A percentile compares a stretch with the other conserved stretches of the same genome.
Evolutionary conservation across 1,140 invertebrate species (phyloP).

Genomic region (Diabrotica undecimpunctata): DNA sequence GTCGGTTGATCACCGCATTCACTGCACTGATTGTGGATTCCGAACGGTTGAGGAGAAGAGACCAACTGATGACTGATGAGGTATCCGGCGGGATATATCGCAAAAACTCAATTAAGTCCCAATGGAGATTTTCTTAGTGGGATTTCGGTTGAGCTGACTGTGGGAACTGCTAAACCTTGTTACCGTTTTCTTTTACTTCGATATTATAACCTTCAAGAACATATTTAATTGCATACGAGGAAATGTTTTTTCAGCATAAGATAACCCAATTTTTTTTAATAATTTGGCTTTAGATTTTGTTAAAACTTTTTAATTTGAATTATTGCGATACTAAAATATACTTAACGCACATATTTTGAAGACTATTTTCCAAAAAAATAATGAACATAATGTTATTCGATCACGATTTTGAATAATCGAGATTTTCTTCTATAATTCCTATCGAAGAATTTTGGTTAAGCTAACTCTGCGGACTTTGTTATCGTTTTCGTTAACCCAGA

Average conservation of each 20-base stretch:
- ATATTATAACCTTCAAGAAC: not conserved
- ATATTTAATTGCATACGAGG: not conserved
- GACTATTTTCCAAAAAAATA: too few relatives aligned
- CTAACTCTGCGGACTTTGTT: too few relatives aligned
- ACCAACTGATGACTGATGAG: conserved; percentile 28
- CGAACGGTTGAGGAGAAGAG: conserved; percentile 21
- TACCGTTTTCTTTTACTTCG: not conserved
- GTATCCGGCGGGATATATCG: conserved; percentile 23
- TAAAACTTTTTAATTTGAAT: not conserved
- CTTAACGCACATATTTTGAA: too few relatives aligned
- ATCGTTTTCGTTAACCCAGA: too few relatives aligned
- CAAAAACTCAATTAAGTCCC: conserved; percentile 31
- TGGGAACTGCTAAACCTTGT: not conserved
- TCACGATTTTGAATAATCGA: too few relatives aligned
- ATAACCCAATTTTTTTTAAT: not conserved
- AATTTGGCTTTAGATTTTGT: not conserved
- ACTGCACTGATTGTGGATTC: conserved; percentile 23
- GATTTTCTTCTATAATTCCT: too few relatives aligned
- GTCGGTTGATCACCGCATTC: conserved; percentile 31
- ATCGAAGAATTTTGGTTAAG: too few relatives aligned
- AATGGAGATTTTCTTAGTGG: conserved; percentile 12
- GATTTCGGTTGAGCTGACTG: not conserved
- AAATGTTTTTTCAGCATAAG: not conserved
- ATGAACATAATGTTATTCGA: too few relatives aligned
- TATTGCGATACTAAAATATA: not conserved